Percentiles rank a stretch among this genome's conserved stretches.
phyloP scores from a whole-genome alignment of 2,113 vertebrate species.

The Columba livia region DNA sequence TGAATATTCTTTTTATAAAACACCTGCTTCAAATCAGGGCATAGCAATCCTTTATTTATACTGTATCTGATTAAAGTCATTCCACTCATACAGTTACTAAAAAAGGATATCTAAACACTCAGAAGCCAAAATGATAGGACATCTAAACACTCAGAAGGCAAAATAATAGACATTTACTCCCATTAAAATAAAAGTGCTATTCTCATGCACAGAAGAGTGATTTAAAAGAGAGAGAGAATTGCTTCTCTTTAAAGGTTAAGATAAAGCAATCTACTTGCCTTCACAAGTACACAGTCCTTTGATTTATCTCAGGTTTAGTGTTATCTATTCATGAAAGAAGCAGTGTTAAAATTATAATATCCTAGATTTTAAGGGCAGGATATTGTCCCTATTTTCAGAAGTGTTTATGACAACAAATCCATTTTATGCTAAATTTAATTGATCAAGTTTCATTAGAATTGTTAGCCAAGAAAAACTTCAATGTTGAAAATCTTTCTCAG shows the following conservation, averaged over 20 bases:
- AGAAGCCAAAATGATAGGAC: background rate
- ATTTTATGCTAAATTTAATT: background rate
- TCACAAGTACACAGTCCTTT: accelerated
- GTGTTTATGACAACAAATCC: background rate
- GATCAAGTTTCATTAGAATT: background rate
- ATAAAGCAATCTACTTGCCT: background rate
- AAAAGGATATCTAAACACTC: background rate
- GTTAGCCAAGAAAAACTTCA: background rate
- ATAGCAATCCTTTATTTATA: background rate
- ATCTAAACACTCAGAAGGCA: background rate
- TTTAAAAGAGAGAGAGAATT: background rate
- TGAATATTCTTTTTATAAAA: background rate
- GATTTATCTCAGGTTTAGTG: background rate
- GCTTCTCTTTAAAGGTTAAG: background rate
- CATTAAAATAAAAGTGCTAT: background rate
- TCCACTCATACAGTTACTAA: background rate
- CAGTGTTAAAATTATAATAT: background rate
- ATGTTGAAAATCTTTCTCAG: background rate
- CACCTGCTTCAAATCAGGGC: background rate
- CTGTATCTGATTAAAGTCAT: background rate
- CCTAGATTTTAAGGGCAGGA: background rate
- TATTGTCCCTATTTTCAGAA: background rate
- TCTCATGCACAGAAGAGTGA: background rate
- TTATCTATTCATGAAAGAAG: background rate
- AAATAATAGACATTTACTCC: background rate